Conservation (phyloP, 2,888 invertebrate species). For the Drosophila testacea region DNA sequence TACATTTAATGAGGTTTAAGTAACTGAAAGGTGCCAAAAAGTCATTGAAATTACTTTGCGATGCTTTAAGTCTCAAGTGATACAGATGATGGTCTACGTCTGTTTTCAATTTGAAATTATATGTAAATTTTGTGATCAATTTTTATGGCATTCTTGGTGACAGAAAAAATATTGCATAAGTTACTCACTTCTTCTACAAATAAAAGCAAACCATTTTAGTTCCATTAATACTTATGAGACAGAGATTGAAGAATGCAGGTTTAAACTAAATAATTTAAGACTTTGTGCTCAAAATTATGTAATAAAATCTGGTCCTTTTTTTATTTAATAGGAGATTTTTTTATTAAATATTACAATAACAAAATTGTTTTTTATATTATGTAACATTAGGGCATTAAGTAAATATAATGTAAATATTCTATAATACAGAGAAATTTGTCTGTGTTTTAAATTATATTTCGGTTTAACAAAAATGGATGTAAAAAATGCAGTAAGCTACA, state of each 20-base stretch:
- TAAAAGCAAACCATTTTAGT: too few species aligned
- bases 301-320: too few species aligned
- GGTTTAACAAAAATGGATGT: background rate
- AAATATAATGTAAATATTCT: background rate
- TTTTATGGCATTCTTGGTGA: background rate
- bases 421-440: background rate
- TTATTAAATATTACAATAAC: background rate
- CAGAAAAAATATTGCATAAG: background rate
- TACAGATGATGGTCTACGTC: conserved; percentile 21
- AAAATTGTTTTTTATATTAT: background rate
- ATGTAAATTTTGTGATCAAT: conserved; percentile 42
- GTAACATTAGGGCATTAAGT: background rate
- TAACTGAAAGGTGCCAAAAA: conserved; percentile 64
- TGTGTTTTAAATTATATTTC: background rate
- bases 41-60: conserved; percentile 34
- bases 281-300: too few species aligned
- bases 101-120: conserved; percentile 44
- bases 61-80: conserved; percentile 40
- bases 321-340: too few species aligned
- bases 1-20: conserved; percentile 76
- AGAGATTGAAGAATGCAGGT: too few species aligned
- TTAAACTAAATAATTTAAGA: too few species aligned
- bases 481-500: too few species aligned
- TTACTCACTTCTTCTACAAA: background rate
- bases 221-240: too few species aligned